Evolutionary conservation across 2,113 vertebrate genomes (phyloP).

Genomic region (Rhegmatorhina hoffmannsi): DNA sequence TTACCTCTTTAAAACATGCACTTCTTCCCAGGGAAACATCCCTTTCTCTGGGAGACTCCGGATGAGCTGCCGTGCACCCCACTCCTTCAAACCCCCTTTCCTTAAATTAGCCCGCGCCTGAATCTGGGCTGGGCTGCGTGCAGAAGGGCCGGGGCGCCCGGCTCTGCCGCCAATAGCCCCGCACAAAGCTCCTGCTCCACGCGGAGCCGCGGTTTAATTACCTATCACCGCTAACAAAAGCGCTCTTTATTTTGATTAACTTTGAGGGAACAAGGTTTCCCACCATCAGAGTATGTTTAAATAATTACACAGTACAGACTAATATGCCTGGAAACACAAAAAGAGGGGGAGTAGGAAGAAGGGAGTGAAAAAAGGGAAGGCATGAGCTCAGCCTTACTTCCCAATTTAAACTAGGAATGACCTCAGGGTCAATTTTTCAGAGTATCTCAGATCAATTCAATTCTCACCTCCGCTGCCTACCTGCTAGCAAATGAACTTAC

Average conservation of each 20-base stretch:
- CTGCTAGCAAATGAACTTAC: slow-evolving; percentile 66
- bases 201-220: slow-evolving; percentile 60
- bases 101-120: neutral
- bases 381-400: slow-evolving; percentile 54
- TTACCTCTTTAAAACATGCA: rapidly evolving
- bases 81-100: neutral
- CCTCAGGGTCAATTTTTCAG: slow-evolving; percentile 66
- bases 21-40: neutral
- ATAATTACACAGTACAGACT: slow-evolving; percentile 37
- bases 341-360: neutral
- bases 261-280: slow-evolving; percentile 42
- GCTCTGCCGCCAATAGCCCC: slow-evolving; percentile 11
- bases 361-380: slow-evolving; percentile 48
- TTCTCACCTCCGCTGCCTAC: slow-evolving; percentile 72
- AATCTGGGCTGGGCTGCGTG: rapidly evolving
- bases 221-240: slow-evolving; percentile 53
- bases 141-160: neutral
- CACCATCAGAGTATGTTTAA: slow-evolving; percentile 53
- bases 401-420: slow-evolving; percentile 69
- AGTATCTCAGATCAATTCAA: slow-evolving; percentile 72
- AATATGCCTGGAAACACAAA: slow-evolving; percentile 24
- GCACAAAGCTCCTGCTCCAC: neutral
- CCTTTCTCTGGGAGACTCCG: neutral
- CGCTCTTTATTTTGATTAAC: slow-evolving; percentile 71
- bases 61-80: rapidly evolving